Percentiles rank a stretch among this genome's conserved stretches.
phyloP scores from a whole-genome alignment of 64 coral and sea anemone species.

The Montipora cactus region DNA sequence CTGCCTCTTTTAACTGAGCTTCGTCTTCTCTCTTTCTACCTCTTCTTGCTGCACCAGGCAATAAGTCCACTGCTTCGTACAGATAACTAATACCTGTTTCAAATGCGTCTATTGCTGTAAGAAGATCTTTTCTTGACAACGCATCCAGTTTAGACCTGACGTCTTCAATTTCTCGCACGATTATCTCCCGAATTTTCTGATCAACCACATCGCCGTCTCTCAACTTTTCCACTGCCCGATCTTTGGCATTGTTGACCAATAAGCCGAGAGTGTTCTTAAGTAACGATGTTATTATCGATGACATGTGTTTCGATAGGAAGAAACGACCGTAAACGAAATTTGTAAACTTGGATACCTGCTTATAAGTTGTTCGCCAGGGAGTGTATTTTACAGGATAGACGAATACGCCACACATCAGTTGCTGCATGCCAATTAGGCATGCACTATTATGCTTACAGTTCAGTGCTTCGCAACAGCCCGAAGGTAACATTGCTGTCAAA shows the following conservation, averaged over 20 bases:
- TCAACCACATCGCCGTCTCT: slow-evolving; percentile 53
- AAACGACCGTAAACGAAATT: no score
- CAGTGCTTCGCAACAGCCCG: no score
- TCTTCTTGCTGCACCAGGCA: not conserved
- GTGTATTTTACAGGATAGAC: no score
- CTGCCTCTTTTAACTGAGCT: no score
- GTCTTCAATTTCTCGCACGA: slow-evolving; percentile 51
- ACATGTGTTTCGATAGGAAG: not conserved
- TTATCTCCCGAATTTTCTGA: slow-evolving; percentile 50
- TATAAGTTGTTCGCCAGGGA: no score
- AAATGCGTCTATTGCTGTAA: slow-evolving; percentile 47
- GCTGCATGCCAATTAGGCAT: no score
- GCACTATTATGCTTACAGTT: no score
- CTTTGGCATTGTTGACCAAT: not conserved
- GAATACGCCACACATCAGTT: no score
- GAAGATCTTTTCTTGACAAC: slow-evolving; percentile 51
- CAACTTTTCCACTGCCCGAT: not conserved
- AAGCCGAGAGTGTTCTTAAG: not conserved
- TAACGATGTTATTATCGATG: not conserved
- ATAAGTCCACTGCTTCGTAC: not conserved
- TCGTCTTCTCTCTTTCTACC: no score
- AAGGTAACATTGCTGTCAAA: no score
- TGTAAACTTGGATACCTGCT: no score
- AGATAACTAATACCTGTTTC: slow-evolving; percentile 46
- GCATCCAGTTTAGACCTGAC: slow-evolving; percentile 63